Conservation (phyloP, 2,797 vertebrate genomes). For the Anableps anableps region DNA sequence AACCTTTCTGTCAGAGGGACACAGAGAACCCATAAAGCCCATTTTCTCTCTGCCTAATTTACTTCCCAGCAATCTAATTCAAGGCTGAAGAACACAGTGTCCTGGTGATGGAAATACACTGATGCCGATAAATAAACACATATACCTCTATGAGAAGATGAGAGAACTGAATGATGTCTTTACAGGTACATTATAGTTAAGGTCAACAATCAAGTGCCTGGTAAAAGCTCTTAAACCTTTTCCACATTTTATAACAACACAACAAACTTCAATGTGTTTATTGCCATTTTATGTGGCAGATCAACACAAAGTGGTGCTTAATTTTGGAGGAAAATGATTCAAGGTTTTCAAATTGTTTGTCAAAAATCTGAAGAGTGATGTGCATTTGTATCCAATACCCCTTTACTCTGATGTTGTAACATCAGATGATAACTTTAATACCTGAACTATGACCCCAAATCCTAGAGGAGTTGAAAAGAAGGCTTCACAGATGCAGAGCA, state of each 20-base stretch:
- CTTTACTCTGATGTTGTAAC: too few species aligned
- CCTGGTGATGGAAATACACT: conserved; percentile 16
- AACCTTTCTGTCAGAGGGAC: conserved; percentile 59
- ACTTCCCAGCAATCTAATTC: conserved; percentile 41
- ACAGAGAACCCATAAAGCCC: conserved; percentile 36
- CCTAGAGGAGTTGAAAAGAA: too few species aligned
- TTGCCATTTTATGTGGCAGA: not conserved
- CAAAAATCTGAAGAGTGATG: not conserved
- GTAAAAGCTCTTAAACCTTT: not conserved
- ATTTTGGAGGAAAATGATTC: not conserved
- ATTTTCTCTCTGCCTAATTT: conserved; percentile 64
- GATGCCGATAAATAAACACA: conserved; percentile 29
- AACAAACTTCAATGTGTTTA: not conserved
- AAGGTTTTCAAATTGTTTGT: not conserved
- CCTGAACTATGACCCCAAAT: too few species aligned
- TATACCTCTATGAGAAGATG: conserved; percentile 15
- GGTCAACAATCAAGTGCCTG: not conserved
- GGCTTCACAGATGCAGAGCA: too few species aligned
- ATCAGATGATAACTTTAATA: too few species aligned
- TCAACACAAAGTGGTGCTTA: not conserved
- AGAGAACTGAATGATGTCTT: not conserved
- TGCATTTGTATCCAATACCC: not conserved
- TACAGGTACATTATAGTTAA: conserved; percentile 15
- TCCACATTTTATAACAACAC: not conserved
- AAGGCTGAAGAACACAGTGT: conserved; percentile 9